These are phyloP conservation scores for Rhopalosiphum nymphaeae DNA, from an alignment of 2,888 invertebrate species.

Conservation along the genomic window DNA sequence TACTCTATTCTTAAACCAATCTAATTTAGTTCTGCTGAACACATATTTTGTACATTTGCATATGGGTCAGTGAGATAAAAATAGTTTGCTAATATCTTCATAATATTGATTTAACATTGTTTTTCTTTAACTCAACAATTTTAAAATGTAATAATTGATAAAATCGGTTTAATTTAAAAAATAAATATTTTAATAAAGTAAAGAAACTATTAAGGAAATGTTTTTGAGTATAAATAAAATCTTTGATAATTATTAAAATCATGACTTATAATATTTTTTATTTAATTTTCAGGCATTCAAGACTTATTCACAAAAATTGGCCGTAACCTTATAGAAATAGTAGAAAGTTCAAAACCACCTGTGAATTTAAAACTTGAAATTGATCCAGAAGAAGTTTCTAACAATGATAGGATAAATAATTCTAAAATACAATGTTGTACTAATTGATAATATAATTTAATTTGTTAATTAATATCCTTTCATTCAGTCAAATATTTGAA, in stretches of 20 bases:
- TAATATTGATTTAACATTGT: not conserved
- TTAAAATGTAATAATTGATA: no score
- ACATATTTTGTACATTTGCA: not conserved
- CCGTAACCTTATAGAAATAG: constrained; percentile 48
- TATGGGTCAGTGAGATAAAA: not conserved
- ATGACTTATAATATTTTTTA: not conserved
- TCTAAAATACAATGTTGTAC: constrained; percentile 54
- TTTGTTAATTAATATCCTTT: not conserved
- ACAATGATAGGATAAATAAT: constrained; percentile 25
- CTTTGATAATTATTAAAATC: not conserved
- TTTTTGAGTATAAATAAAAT: not conserved
- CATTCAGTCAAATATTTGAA: no score
- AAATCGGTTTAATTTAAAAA: no score
- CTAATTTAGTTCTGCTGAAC: no score
- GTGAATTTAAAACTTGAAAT: constrained; percentile 59
- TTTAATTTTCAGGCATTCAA: constrained; percentile 75
- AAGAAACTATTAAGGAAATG: not conserved
- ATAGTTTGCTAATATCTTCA: not conserved
- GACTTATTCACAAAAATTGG: constrained; percentile 74
- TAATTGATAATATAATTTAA: constrained; percentile 13
- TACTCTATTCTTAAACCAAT: no score
- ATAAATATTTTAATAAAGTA: no score
- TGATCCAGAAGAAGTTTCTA: constrained; percentile 48
- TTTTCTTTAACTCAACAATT: no score
- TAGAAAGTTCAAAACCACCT: constrained; percentile 53